Evolutionary conservation across 2,113 vertebrate genomes (phyloP), one percentile per base, ranked within the genome.

Genomic region (Podiceps cristatus): DNA sequence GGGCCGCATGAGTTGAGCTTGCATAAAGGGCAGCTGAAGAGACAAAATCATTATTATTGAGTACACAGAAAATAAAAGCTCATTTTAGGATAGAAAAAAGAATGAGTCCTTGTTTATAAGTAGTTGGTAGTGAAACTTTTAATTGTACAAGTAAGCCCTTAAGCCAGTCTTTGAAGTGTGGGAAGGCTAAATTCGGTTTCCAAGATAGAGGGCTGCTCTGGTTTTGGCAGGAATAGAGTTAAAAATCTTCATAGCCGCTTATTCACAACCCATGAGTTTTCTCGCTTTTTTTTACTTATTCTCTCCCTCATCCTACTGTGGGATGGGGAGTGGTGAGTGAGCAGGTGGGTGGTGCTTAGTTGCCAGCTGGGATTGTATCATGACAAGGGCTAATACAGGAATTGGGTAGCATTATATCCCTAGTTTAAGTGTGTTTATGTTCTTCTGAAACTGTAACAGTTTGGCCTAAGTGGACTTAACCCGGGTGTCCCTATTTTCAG

Each of bases 381-480:
- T 6, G 15, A 18, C 18, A 25, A 33, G 33, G 28, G 11, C 49
- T 50, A 49, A 33, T 44, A 27, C 1, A 60, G n/a, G 25, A 58
- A 23, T 40, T 68, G 53, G 11, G 27, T 79, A 8, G 29, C 45
- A 3, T 15, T 63, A 7, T n/a, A 31, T 79, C n/a, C 17, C 13
- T 31, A 12, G 11, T 49, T 69, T 33, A 9, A 0, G 0, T 3
- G 7, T 50, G 27, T 86, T 91, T 12, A 1, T 1, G 2, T 8
- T 60, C 5, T 83, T 86, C 44, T 86, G 93, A 69, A 90, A 40
- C 58, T 40, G 0, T 14, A 33, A 27, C 18, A 28, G 31, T 86
- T 90, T 52, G 76, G 3, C 23, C 40, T 33, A 44, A 69, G n/a
- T 72, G 49, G 40, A 18, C 1, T 64, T 83, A 33, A 33, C 0